Percentiles rank a stretch among this genome's conserved stretches.
These are phyloP conservation scores for Sylvietta virens DNA, from an alignment of 2,113 vertebrate genomes.

Conservation along the genomic window DNA sequence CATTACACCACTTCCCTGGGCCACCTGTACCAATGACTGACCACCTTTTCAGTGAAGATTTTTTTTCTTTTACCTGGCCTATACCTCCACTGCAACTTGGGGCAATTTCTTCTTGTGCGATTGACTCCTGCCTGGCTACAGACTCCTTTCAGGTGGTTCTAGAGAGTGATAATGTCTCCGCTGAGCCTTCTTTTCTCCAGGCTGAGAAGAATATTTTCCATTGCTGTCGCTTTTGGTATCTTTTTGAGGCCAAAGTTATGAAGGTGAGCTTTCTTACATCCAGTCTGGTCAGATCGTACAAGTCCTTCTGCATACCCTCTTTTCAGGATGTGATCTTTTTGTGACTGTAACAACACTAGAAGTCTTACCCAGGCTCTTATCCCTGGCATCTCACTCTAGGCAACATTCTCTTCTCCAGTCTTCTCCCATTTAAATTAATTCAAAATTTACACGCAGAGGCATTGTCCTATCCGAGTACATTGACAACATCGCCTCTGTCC, in stretches of 20 bases:
- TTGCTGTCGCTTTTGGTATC: background rate
- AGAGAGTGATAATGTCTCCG: background rate
- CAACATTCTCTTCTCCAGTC: background rate
- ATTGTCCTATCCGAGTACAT: background rate
- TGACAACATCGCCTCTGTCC: background rate
- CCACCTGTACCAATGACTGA: background rate
- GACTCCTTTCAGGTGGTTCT: background rate
- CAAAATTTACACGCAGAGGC: background rate
- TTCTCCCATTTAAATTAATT: background rate
- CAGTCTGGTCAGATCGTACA: background rate
- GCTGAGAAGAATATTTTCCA: background rate
- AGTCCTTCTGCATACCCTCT: background rate
- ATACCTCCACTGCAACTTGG: background rate
- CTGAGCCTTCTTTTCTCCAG: background rate
- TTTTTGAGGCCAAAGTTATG: background rate
- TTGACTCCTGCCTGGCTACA: background rate
- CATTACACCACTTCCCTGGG: background rate
- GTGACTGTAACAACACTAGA: background rate
- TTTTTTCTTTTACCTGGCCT: background rate
- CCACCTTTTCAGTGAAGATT: background rate
- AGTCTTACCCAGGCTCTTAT: background rate
- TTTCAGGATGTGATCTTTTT: background rate
- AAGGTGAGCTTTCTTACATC: background rate
- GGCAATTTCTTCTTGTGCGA: background rate
- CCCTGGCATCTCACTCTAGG: background rate